These are phyloP conservation scores for Azemiops feae DNA, from an alignment of 2,113 vertebrate genomes.

Conservation along the genomic window DNA sequence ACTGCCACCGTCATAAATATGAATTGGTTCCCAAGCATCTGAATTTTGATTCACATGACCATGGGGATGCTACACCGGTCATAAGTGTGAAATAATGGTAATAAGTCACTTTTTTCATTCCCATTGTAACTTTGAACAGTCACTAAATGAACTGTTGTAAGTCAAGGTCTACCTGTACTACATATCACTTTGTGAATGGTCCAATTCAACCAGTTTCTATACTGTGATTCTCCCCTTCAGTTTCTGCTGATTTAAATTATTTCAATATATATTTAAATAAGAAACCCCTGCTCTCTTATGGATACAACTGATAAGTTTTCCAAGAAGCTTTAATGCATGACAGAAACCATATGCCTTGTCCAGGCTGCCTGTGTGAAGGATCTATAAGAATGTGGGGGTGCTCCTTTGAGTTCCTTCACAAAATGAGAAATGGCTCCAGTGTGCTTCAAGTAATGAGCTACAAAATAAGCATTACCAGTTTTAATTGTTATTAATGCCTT, in stretches of 20 bases:
- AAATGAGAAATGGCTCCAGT: conserved; percentile 42
- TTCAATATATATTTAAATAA: conserved; percentile 14
- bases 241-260: conserved; percentile 17
- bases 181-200: accelerated
- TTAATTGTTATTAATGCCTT: conserved; percentile 68
- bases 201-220: neutral
- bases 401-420: neutral
- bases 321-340: conserved; percentile 12
- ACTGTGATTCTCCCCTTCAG: neutral
- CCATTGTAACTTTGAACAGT: neutral
- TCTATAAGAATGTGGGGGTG: conserved; percentile 1
- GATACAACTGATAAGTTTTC: conserved; percentile 31
- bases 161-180: neutral
- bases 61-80: neutral
- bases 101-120: neutral
- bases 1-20: neutral
- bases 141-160: neutral
- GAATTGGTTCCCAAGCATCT: neutral
- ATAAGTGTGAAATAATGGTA: neutral
- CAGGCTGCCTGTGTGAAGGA: conserved; percentile 17
- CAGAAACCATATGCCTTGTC: conserved; percentile 42
- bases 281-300: neutral
- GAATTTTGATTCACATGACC: neutral
- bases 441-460: conserved; percentile 59
- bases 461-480: conserved; percentile 63